A percentile compares a stretch with the other conserved stretches of the same genome.
These are phyloP conservation scores for Oeneis ivallda DNA, from an alignment of 2,888 invertebrate species.

Conservation along the genomic window DNA sequence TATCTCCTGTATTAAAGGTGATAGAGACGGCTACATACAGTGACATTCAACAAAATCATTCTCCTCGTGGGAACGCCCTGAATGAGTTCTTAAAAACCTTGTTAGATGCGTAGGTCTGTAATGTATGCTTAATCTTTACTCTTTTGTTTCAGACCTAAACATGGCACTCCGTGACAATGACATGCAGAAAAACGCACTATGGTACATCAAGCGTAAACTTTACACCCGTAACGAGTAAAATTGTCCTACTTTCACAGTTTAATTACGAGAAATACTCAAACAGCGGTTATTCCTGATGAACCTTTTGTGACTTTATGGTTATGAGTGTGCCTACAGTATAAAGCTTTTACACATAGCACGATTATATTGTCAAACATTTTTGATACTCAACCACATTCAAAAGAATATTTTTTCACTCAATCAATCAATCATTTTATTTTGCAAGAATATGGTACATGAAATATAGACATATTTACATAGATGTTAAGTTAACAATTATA, in stretches of 20 bases:
- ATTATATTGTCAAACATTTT: neutral
- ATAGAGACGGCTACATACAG: no score
- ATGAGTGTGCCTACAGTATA: neutral
- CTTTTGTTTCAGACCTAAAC: conserved; percentile 18
- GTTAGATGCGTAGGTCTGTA: no score
- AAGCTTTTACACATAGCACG: neutral
- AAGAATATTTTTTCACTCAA: no score
- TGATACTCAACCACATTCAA: neutral
- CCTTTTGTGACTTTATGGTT: conserved; percentile 7
- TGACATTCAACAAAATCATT: no score
- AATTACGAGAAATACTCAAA: conserved; percentile 14
- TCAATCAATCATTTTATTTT: no score
- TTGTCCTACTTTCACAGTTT: neutral
- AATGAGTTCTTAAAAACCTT: no score
- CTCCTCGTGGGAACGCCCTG: no score
- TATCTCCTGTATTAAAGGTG: no score
- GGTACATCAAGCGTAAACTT: conserved; percentile 3
- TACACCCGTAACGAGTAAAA: conserved; percentile 2
- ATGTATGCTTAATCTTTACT: neutral
- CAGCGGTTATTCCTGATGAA: conserved; percentile 2
- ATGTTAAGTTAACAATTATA: no score
- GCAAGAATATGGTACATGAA: no score
- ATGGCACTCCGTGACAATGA: neutral
- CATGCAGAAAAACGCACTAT: neutral
- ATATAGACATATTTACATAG: no score